These are phyloP conservation scores for Prionace glauca DNA, from an alignment of 2,797 vertebrate genomes.

Conservation along the genomic window DNA sequence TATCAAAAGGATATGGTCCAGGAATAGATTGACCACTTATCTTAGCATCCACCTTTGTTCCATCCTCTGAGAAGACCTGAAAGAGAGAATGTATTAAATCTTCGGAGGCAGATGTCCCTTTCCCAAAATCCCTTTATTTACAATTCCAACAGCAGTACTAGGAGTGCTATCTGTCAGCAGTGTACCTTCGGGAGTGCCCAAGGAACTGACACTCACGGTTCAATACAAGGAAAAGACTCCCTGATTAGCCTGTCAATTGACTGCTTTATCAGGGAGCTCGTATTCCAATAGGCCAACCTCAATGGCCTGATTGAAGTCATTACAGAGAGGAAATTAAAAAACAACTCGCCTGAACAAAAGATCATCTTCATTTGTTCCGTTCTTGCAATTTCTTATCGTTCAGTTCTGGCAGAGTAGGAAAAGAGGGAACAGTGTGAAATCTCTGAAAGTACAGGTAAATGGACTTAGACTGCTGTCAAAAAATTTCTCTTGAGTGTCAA, in stretches of 20 bases:
- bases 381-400: not conserved
- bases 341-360: not conserved
- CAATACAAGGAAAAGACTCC: too few relatives aligned
- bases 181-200: too few relatives aligned
- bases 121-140: too few relatives aligned
- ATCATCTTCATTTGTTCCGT: not conserved
- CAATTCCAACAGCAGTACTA: too few relatives aligned
- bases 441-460: not conserved
- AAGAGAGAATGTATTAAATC: not conserved
- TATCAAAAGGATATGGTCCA: not conserved
- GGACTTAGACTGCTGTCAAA: not conserved
- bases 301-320: too few relatives aligned
- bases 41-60: not conserved
- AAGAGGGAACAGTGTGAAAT: not conserved
- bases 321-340: not conserved
- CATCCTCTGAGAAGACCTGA: not conserved
- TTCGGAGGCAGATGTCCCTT: too few relatives aligned
- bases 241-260: too few relatives aligned
- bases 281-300: too few relatives aligned
- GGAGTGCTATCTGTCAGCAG: too few relatives aligned
- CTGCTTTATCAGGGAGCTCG: too few relatives aligned
- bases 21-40: not conserved
- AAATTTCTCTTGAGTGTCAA: not conserved
- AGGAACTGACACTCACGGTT: too few relatives aligned
- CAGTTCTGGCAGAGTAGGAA: not conserved